Evolutionary conservation across 1,140 invertebrate genomes (phyloP).

Genomic region (Drosophila guanche): DNA sequence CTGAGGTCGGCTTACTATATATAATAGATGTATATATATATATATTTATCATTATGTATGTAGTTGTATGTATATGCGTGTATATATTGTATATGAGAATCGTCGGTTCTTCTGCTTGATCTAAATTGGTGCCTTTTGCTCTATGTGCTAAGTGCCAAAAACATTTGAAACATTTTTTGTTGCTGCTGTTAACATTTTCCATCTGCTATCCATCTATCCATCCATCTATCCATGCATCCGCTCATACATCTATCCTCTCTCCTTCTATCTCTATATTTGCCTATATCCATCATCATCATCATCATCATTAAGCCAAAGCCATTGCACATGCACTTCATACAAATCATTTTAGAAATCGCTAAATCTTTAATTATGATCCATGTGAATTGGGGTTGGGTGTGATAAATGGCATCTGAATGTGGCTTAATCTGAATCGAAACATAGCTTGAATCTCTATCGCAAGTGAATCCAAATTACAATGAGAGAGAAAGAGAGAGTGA

Average conservation of each 20-base stretch:
- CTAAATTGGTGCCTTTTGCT: constrained; percentile 69
- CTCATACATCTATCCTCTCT: not conserved
- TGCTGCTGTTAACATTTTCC: constrained; percentile 61
- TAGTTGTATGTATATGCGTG: constrained; percentile 33
- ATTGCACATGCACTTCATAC: constrained; percentile 34
- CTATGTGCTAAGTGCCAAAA: constrained; percentile 73
- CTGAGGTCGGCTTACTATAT: constrained; percentile 47
- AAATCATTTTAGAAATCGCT: constrained; percentile 19
- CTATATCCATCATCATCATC: no score
- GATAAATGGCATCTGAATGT: no score
- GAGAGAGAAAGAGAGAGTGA: no score
- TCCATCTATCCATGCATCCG: not conserved
- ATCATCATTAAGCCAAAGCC: not conserved
- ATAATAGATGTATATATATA: constrained; percentile 35
- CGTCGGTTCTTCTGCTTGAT: constrained; percentile 58
- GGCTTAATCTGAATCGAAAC: no score
- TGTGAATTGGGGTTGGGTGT: no score
- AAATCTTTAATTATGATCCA: not conserved
- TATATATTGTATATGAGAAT: constrained; percentile 65
- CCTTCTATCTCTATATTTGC: not conserved
- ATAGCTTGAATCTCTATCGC: no score
- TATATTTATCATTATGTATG: constrained; percentile 32
- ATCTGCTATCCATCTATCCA: constrained; percentile 10
- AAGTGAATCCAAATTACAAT: no score
- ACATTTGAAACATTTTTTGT: constrained; percentile 71